phyloP scores from a whole-genome alignment of 2,113 vertebrate genomes.

The Leptodactylus fuscus region DNA sequence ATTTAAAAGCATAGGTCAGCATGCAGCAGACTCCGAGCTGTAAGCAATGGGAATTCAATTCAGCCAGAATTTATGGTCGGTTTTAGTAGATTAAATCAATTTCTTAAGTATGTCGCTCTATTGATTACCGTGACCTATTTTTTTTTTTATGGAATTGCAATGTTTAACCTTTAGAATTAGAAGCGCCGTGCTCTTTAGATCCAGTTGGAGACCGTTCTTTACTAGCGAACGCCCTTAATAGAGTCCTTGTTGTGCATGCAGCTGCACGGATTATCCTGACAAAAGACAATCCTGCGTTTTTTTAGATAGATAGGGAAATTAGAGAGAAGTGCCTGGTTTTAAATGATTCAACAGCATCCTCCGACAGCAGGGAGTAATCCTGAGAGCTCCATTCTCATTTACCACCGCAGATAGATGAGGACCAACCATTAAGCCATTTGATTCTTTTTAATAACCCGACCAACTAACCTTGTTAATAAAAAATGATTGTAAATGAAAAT shows the following conservation, averaged over 20 bases:
- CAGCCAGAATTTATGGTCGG: conserved; percentile 42
- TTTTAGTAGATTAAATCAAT: conserved; percentile 57
- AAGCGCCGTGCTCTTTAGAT: background rate
- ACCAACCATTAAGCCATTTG: conserved; percentile 40
- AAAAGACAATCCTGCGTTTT: conserved; percentile 10
- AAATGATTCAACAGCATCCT: conserved; percentile 29
- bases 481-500: conserved; percentile 42
- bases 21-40: conserved; percentile 2
- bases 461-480: conserved; percentile 49
- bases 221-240: background rate
- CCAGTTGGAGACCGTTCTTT: background rate
- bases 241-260: background rate
- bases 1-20: conserved; percentile 58
- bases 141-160: conserved; percentile 56
- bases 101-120: conserved; percentile 46
- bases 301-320: conserved; percentile 28
- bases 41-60: conserved; percentile 53
- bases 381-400: conserved; percentile 39
- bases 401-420: conserved; percentile 21
- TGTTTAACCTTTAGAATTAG: conserved; percentile 38
- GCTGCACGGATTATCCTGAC: conserved; percentile 16
- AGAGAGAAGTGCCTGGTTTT: conserved; percentile 18
- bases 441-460: conserved; percentile 44
- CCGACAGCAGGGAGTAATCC: conserved; percentile 33
- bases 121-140: conserved; percentile 55